Percentiles rank a stretch among this genome's conserved stretches.
phyloP scores from a whole-genome alignment of 2,113 vertebrate species.

The Dendrocopos noguchii region DNA sequence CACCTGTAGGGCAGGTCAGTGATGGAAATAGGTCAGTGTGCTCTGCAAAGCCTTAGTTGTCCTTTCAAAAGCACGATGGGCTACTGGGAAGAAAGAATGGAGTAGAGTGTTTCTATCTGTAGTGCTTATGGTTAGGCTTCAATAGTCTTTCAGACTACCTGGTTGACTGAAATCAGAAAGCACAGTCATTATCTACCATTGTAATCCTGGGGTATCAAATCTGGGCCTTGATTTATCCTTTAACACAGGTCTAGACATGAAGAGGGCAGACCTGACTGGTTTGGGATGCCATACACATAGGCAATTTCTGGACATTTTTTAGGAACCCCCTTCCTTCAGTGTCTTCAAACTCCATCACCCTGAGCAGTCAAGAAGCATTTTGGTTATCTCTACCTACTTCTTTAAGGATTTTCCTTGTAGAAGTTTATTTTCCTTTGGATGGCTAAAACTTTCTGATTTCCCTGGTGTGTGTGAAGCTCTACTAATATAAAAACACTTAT shows the following conservation, averaged over 20 bases:
- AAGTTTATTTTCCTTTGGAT: conserved; percentile 3
- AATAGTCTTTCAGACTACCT: background rate
- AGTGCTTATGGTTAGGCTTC: background rate
- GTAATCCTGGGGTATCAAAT: background rate
- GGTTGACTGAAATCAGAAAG: background rate
- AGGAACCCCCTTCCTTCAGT: background rate
- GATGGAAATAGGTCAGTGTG: background rate
- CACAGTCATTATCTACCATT: rapidly evolving
- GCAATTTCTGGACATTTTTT: background rate
- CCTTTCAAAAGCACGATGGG: background rate
- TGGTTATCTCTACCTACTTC: background rate
- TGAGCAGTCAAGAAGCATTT: background rate
- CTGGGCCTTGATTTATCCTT: background rate
- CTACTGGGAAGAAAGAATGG: background rate
- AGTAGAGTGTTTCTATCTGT: background rate
- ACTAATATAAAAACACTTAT: background rate
- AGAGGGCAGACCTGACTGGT: background rate
- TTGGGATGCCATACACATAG: background rate
- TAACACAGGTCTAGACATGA: background rate
- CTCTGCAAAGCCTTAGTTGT: background rate
- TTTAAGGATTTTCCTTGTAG: background rate
- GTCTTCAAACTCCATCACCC: background rate
- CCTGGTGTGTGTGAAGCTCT: conserved; percentile 14
- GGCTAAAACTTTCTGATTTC: background rate
- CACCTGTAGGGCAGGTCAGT: background rate